Evolutionary conservation across 2,797 vertebrate genomes (phyloP), one percentile per base, ranked within the genome.

Genomic region (Triplophysa bombifrons): DNA sequence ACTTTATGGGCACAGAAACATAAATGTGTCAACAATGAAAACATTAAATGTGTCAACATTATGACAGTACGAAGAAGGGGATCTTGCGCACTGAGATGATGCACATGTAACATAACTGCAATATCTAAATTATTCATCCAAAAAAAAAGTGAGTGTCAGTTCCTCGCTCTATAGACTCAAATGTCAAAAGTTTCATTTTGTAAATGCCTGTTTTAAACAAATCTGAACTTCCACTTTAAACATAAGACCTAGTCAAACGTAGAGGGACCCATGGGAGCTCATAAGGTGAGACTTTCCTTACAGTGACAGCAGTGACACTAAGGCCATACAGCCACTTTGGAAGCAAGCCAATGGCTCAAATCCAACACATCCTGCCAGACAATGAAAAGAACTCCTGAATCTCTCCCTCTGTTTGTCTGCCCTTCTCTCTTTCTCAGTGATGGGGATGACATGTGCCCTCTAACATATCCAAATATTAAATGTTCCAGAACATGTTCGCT

Each of bases 221-320:
- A 22, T 38, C 17, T 9, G 13, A 69, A 71, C 56, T 53, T 11
- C 70, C 60, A 34, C 55, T 65, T 44, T 71, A 72, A 44, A 48
- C 34, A 65, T 27, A n/a, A 72, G 34, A 25, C 56, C 60, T 27
- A 25, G 56, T 63, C 20, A 50, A 72, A 58, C 64, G 51, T 71
- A 71, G 34, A 72, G 34, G n/a, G 58, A 78, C 51, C 13, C 48
- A 64, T 79, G 61, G 48, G 69, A 72, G 69, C 61, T 80, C 78
- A 80, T 73, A 58, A 66, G 78, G 78, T 73, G 78, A 80, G 78
- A 72, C 48, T 80, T 80, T 73, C 41, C 19, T 67, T 80, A 66
- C 22, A 73, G 20, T 79, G 69, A 79, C 70, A 80, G 61, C 34
- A 56, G 70, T 67, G 78, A 56, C 70, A 67, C 50, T 73, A 56